These are phyloP conservation scores for Sylvicapra grimmia DNA, from an alignment of 2,113 vertebrate genomes.

Conservation along the genomic window DNA sequence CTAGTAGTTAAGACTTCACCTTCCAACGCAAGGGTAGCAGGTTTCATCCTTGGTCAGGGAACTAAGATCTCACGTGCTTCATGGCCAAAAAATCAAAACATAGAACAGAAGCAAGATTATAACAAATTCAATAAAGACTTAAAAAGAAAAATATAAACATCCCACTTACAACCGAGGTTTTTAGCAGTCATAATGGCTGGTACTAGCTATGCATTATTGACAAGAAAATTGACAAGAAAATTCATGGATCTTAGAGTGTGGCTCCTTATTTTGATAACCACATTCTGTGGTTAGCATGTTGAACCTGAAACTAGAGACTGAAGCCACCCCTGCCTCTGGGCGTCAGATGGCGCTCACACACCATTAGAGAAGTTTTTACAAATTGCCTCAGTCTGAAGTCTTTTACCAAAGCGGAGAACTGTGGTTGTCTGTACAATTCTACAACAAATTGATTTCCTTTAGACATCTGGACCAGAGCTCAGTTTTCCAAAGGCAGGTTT, in stretches of 20 bases:
- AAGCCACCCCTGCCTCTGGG: neutral
- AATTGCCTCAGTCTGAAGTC: neutral
- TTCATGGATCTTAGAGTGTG: neutral
- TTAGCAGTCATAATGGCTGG: neutral
- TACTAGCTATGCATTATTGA: neutral
- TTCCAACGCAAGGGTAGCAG: neutral
- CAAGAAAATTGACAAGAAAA: neutral
- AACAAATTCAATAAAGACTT: neutral
- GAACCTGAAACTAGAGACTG: neutral
- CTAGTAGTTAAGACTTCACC: neutral
- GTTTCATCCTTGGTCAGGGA: neutral
- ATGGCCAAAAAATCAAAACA: neutral
- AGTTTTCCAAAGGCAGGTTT: neutral
- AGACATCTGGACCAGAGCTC: neutral
- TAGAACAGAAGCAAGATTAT: neutral
- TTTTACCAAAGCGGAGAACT: neutral
- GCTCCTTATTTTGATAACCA: neutral
- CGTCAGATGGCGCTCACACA: conserved; percentile 58
- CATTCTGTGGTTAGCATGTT: neutral
- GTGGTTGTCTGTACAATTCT: neutral
- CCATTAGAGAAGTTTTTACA: conserved; percentile 10
- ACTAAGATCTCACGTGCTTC: neutral
- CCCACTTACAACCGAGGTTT: neutral
- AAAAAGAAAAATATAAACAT: neutral
- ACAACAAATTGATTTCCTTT: neutral